Base-by-base conservation (phyloP, 2,797 vertebrate species). In the Decapterus maruadsi region DNA sequence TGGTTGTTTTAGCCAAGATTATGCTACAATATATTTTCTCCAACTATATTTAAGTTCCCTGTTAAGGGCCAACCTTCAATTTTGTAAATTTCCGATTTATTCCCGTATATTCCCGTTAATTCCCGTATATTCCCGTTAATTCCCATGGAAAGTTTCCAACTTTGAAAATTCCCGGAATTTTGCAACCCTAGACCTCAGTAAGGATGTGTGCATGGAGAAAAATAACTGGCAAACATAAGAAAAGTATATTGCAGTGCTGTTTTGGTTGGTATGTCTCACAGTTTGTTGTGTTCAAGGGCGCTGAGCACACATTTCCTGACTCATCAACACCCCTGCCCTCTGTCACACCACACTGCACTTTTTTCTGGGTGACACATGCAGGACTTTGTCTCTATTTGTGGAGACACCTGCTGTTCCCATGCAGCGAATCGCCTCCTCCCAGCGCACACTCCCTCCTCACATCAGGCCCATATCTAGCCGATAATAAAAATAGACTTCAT, bases 341-440 rank as follows among this genome's bases (percentile, higher is more conserved):
- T 68, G 5, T 62, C 34, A 56, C 72, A 40, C 20, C 20, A n/a
- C 68, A 11, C 40, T 66, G 38, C 14, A 26, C 69, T 61, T 58
- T 58, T 62, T 77, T 26, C 65, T 63, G 11, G 29, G 67, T 72
- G 54, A 82, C 80, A 85, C 55, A 68, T 62, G 66, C 74, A 74
- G 55, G 86, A 13, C 19, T 77, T 69, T 63, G 9, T 54, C 17
- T 72, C 60, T 74, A 80, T 84, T 86, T 81, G 59, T n/a, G 26
- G 75, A 72, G n/a, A 66, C 53, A 78, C 60, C 80, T 82, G 78
- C 78, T 75, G 77, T 73, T 64, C 29, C 34, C 55, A 8, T 55
- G 40, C 60, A 45, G 55, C 40, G 3, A 2, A 60, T 68, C 19
- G 20, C n/a, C 56, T 63, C 29, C 29, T 19, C 45, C 1, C 31